These are phyloP conservation scores for Bicyclus anynana DNA, from an alignment of 1,140 invertebrate genomes.

Conservation along the genomic window DNA sequence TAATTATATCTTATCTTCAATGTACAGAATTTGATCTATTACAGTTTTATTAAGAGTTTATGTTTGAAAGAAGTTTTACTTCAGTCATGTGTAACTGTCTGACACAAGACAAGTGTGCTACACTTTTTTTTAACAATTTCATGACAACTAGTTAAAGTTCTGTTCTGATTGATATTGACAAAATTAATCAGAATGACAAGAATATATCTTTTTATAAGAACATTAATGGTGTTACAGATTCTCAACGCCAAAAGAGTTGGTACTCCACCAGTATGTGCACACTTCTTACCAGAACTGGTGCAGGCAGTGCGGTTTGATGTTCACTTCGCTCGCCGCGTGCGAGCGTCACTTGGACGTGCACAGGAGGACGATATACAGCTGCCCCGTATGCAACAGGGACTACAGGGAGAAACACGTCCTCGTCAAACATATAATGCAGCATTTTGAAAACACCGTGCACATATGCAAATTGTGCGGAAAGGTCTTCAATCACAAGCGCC, in stretches of 20 bases:
- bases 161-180: no score
- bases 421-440: conserved; percentile 48
- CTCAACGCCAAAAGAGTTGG: conserved; percentile 42
- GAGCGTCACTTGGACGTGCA: conserved; percentile 51
- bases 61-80: no score
- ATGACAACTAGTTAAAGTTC: no score
- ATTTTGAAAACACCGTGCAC: conserved; percentile 55
- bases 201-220: no score
- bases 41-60: no score
- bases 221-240: conserved; percentile 36
- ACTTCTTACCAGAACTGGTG: conserved; percentile 38
- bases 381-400: conserved; percentile 48
- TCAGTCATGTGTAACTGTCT: no score
- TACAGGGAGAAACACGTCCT: conserved; percentile 51
- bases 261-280: conserved; percentile 48
- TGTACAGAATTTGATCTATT: no score
- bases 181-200: no score
- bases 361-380: conserved; percentile 42
- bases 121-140: no score
- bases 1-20: no score
- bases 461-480: conserved; percentile 61
- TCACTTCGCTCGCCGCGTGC: conserved; percentile 37
- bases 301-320: conserved; percentile 46
- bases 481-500: conserved; percentile 43
- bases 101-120: no score